Base-by-base conservation (phyloP, 92 coral and sea anemone genomes). In the Actinostola sp. region DNA sequence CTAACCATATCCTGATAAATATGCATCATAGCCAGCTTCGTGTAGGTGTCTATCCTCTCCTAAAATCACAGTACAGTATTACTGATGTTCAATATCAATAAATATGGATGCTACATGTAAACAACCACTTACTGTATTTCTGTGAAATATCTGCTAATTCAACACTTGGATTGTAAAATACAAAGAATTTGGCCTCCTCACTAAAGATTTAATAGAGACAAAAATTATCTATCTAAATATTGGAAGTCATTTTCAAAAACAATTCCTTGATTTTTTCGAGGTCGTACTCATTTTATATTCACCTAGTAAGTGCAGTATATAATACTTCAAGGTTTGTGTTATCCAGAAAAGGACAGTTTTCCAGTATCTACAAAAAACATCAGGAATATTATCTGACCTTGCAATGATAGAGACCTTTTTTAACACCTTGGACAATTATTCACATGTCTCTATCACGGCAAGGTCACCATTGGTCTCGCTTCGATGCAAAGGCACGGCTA, bases 21-120 rank as follows among this genome's bases (percentile, higher is more conserved):
- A 95, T 2, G 99, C 89, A 65, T 95, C 99, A 69, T 95, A 95
- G 20, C 99, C 99, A 57, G 99, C 99, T 29, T 95, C 99, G 32
- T 95, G 99, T 0, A 87, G 68, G 49, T 54, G 76, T 31, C 85
- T 67, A 24, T 78, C 84, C 39, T 84, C 73, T 8, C 41, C 99
- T 95, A 61, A 15, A 87, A 14, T 55, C 14, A 28, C 11, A 16
- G n/a, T 55, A n/a, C n/a, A n/a, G n/a, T n/a, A n/a, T n/a, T n/a
- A n/a, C n/a, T n/a, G n/a, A n/a, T n/a, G n/a, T n/a, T n/a, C n/a
- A n/a, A n/a, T n/a, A n/a, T n/a, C n/a, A n/a, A n/a, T n/a, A n/a
- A n/a, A n/a, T n/a, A n/a, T n/a, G n/a, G n/a, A n/a, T n/a, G n/a
- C n/a, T n/a, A n/a, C n/a, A n/a, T 30, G 9, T 29, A 11, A 14